phyloP scores from a whole-genome alignment of 2,797 vertebrate genomes.

The Tinamus major region DNA sequence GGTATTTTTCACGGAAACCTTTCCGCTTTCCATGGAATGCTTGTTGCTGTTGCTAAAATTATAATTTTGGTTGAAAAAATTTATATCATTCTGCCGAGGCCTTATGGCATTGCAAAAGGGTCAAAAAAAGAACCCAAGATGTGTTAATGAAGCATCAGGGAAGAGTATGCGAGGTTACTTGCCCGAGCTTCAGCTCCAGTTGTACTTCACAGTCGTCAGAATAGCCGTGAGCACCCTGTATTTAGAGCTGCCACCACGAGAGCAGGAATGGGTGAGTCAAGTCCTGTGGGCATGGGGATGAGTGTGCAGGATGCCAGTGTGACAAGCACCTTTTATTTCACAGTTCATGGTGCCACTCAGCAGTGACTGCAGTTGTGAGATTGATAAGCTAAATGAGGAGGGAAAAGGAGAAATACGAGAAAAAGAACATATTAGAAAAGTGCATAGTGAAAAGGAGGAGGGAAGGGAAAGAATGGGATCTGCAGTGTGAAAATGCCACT shows the following conservation, averaged over 20 bases:
- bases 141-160: background rate
- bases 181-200: background rate
- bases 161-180: background rate
- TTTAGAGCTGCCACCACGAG: background rate
- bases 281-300: background rate
- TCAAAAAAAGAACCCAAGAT: background rate
- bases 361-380: background rate
- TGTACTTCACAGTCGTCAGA: background rate
- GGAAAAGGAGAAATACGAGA: background rate
- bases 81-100: fast-evolving
- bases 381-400: background rate
- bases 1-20: background rate
- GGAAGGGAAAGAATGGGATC: background rate
- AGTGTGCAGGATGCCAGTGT: background rate
- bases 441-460: background rate
- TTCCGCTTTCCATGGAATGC: fast-evolving
- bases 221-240: background rate
- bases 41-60: background rate
- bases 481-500: background rate
- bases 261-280: background rate
- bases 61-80: background rate
- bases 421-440: background rate
- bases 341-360: fast-evolving
- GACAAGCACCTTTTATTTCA: background rate
- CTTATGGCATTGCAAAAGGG: background rate